A percentile compares a stretch with the other conserved stretches of the same genome.
These are phyloP conservation scores for Atractosteus spatula DNA, from an alignment of 2,113 vertebrate species.

Conservation along the genomic window DNA sequence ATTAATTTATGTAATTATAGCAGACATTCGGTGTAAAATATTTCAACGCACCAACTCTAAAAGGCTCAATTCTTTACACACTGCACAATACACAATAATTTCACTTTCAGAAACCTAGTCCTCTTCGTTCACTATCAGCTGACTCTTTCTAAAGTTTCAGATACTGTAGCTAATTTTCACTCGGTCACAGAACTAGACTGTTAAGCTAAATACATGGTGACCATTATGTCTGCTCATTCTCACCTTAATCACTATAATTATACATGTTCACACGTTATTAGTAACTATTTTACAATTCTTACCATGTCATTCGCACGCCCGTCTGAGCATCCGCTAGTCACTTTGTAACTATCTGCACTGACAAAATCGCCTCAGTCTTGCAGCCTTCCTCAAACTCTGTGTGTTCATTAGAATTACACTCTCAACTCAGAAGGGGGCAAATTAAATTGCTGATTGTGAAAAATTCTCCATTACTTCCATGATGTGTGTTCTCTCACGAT, in stretches of 20 bases:
- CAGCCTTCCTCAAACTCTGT: neutral
- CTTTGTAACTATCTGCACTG: conserved; percentile 1
- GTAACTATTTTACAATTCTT: conserved; percentile 39
- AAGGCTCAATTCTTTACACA: too few relatives aligned
- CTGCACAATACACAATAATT: too few relatives aligned
- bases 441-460: conserved; percentile 1
- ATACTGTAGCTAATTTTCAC: conserved; percentile 27
- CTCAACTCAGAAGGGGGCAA: neutral
- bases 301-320: conserved; percentile 31
- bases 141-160: neutral
- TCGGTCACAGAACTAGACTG: conserved; percentile 27
- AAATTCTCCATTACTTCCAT: conserved; percentile 2
- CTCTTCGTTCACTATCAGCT: too few relatives aligned
- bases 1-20: too few relatives aligned
- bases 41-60: too few relatives aligned
- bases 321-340: conserved; percentile 36
- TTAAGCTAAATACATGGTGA: conserved; percentile 15
- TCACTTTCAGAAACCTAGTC: too few relatives aligned
- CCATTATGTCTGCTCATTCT: conserved; percentile 47
- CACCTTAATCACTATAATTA: conserved; percentile 38
- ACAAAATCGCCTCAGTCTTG: neutral
- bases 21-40: too few relatives aligned
- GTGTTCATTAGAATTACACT: neutral
- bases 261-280: conserved; percentile 42
- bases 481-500: neutral